Evolutionary conservation across 2,888 invertebrate genomes (phyloP).

Genomic region (Seira sanloemensis): DNA sequence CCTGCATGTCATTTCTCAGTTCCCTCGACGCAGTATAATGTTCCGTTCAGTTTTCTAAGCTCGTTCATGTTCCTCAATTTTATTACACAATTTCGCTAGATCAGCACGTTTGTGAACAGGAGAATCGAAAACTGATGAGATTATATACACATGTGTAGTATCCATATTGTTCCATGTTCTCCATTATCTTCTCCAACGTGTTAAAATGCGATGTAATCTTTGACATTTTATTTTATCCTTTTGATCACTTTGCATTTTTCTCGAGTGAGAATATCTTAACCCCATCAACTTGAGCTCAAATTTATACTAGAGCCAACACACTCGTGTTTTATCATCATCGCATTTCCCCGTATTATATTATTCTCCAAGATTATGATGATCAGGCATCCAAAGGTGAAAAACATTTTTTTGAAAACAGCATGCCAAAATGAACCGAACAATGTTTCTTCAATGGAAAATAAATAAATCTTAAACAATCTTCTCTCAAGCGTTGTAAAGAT

Average conservation of each 20-base stretch:
- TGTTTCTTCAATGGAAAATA: not conserved
- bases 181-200: too few relatives aligned
- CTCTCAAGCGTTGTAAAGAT: not conserved
- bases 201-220: not conserved
- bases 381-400: not conserved
- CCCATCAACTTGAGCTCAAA: not conserved
- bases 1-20: not conserved
- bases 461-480: not conserved
- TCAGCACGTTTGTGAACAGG: not conserved
- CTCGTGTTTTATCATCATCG: not conserved
- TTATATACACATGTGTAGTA: too few relatives aligned
- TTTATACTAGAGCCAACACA: not conserved
- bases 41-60: too few relatives aligned
- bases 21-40: not conserved
- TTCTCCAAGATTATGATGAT: not conserved
- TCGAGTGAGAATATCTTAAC: not conserved
- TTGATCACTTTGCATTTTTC: not conserved
- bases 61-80: too few relatives aligned
- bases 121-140: not conserved
- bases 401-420: not conserved
- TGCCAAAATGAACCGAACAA: not conserved
- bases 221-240: not conserved
- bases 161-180: not conserved
- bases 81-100: not conserved
- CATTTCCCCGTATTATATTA: not conserved